Evolutionary conservation across 1,140 invertebrate genomes (phyloP).

Genomic region (Drosophila ironensis): DNA sequence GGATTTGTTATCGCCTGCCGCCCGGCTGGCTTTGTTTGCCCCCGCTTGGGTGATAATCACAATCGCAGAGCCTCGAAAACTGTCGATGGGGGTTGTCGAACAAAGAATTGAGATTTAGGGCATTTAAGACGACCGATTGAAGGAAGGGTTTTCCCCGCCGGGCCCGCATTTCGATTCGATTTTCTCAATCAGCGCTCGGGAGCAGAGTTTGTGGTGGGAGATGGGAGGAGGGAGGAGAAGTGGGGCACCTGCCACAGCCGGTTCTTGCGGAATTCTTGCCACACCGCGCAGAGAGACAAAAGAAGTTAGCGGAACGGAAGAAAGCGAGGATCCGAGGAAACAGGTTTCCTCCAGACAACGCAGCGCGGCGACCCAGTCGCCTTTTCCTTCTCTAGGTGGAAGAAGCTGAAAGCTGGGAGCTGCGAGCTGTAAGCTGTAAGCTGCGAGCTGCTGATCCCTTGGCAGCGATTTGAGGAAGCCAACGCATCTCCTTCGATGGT

Average conservation of each 20-base stretch:
- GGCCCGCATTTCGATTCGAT: conserved; percentile 25
- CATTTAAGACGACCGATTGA: conserved; percentile 17
- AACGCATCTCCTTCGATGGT: conserved; percentile 25
- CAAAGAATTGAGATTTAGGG: conserved; percentile 12
- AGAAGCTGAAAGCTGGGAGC: conserved; percentile 27
- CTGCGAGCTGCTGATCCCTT: conserved; percentile 31
- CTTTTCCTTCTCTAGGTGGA: conserved; percentile 26
- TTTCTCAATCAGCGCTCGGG: conserved; percentile 22
- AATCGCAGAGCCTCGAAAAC: conserved; percentile 2
- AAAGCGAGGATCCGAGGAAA: conserved; percentile 27
- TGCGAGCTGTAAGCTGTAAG: conserved; percentile 6
- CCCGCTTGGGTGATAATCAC: conserved; percentile 27
- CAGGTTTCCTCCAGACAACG: conserved; percentile 31
- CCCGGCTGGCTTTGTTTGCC: conserved; percentile 20
- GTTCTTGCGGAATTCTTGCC: conserved; percentile 19
- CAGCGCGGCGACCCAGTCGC: conserved; percentile 38
- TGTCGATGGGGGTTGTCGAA: conserved; percentile 11
- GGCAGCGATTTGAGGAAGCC: conserved; percentile 39
- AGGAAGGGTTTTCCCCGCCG: conserved; percentile 2
- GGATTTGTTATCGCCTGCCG: conserved; percentile 29
- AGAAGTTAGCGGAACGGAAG: conserved; percentile 43
- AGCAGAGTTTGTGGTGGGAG: conserved; percentile 25
- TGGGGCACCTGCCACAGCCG: conserved; percentile 39
- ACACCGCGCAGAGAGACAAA: conserved; percentile 18
- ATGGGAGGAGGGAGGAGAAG: conserved; percentile 4